A percentile compares a stretch with the other conserved stretches of the same genome.
These are phyloP conservation scores for Phorcus lineatus DNA, from an alignment of 2,888 invertebrate genomes.

Conservation along the genomic window DNA sequence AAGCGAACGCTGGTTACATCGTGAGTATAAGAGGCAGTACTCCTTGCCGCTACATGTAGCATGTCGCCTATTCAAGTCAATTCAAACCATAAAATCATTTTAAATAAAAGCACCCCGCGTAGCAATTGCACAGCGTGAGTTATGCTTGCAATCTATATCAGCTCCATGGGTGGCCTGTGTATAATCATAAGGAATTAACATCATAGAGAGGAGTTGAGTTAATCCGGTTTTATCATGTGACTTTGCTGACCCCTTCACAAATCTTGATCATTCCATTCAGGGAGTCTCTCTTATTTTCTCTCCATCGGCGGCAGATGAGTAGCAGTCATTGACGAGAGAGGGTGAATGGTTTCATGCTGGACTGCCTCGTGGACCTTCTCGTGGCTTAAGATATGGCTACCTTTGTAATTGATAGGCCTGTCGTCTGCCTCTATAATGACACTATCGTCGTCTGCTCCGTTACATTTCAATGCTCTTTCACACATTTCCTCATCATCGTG, in stretches of 20 bases:
- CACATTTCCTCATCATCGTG: neutral
- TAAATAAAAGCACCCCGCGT: too few species aligned
- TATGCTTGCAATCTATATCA: neutral
- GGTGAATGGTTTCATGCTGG: neutral
- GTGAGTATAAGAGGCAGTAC: too few species aligned
- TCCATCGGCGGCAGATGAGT: neutral
- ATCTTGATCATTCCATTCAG: neutral
- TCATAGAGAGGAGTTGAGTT: neutral
- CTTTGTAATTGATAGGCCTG: too few species aligned
- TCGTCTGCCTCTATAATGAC: neutral
- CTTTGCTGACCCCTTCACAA: neutral
- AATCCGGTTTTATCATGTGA: neutral
- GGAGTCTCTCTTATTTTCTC: slow-evolving; percentile 6
- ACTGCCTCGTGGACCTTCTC: neutral
- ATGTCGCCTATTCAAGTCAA: too few species aligned
- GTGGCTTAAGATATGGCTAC: neutral
- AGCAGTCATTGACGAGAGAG: neutral
- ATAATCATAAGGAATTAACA: neutral
- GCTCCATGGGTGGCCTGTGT: neutral
- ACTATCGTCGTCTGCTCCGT: neutral
- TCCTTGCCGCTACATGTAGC: too few species aligned
- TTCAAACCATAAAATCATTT: too few species aligned
- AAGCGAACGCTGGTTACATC: too few species aligned
- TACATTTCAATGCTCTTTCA: neutral
- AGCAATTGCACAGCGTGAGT: too few species aligned